Conservation (phyloP, 2,888 invertebrate species). For the Hartigia nigra region DNA sequence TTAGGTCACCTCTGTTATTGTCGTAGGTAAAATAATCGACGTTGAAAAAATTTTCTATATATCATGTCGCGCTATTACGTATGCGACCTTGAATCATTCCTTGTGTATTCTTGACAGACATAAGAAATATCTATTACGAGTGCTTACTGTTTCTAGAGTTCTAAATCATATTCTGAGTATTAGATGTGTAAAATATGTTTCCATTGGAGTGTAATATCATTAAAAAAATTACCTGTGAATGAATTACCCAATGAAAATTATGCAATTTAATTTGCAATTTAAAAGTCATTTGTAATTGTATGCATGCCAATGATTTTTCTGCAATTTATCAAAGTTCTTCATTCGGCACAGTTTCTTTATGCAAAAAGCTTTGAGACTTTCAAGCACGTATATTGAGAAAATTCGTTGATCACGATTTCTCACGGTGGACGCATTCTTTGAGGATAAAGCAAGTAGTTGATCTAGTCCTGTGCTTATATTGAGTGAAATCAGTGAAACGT, state of each 20-base stretch:
- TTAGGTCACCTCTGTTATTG: not conserved
- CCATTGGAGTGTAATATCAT: not conserved
- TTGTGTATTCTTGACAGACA: not conserved
- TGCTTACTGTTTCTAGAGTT: not conserved
- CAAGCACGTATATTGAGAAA: not conserved
- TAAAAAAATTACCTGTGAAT: not conserved
- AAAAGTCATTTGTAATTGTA: not conserved
- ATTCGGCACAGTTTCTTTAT: not conserved
- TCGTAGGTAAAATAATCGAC: not conserved
- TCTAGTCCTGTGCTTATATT: not conserved
- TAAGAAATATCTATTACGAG: not conserved
- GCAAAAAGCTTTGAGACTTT: not conserved
- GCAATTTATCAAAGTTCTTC: not conserved
- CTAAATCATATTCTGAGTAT: not conserved
- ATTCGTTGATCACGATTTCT: not conserved
- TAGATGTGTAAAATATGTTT: not conserved
- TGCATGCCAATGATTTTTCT: not conserved
- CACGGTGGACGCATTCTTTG: not conserved
- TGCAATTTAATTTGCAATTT: not conserved
- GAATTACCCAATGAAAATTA: not conserved
- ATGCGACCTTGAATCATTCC: not conserved
- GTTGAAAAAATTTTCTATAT: not conserved
- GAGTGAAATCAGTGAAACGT: constrained; percentile 1
- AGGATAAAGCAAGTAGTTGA: not conserved
- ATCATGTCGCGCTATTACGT: not conserved